Conservation (phyloP, 2,797 vertebrate genomes). For the Neomorphus geoffroyi region DNA sequence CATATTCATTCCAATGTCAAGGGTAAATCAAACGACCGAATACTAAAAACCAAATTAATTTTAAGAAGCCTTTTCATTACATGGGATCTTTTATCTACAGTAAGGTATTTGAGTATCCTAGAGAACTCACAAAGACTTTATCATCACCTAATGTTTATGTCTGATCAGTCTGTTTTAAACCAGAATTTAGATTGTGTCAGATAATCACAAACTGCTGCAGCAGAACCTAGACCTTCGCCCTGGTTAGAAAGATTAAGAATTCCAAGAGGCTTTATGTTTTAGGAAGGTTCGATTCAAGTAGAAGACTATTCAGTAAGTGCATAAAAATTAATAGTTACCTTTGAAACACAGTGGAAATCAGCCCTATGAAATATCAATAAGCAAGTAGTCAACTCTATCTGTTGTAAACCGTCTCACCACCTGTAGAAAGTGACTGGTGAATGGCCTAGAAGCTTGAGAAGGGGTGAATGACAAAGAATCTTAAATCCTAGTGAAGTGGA, state of each 20-base stretch:
- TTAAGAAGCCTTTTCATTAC: not conserved
- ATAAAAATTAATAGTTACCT: not conserved
- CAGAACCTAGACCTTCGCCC: not conserved
- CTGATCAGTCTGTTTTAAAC: not conserved
- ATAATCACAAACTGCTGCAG: not conserved
- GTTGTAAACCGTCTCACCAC: not conserved
- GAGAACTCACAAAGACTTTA: not conserved
- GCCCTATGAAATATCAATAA: not conserved
- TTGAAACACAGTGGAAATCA: not conserved
- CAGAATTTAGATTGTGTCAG: not conserved
- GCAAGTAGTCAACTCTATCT: not conserved
- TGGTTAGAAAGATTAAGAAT: not conserved
- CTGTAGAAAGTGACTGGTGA: not conserved
- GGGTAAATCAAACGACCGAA: not conserved
- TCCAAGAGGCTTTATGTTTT: not conserved
- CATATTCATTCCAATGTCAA: not conserved
- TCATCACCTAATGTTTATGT: not conserved
- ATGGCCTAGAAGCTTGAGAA: not conserved
- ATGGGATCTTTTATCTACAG: not conserved
- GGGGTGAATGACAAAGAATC: not conserved
- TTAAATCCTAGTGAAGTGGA: not conserved
- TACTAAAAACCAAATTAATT: not conserved
- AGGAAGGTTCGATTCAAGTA: not conserved
- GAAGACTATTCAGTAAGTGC: not conserved
- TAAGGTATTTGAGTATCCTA: not conserved